Conservation (phyloP, 2,888 invertebrate species). For the Chymomyza fuscimana region DNA sequence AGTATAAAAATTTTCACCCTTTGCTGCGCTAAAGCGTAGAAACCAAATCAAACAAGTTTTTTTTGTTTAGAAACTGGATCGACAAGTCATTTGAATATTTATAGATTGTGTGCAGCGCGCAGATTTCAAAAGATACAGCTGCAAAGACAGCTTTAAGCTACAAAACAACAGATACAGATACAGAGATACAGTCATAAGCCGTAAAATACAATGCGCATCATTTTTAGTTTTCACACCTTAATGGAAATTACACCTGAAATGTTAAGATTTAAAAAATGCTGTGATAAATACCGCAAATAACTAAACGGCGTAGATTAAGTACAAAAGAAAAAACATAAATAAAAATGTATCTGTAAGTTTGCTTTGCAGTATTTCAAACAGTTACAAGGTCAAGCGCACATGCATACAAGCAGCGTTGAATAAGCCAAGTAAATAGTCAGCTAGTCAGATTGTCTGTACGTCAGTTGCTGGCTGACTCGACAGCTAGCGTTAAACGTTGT, state of each 20-base stretch:
- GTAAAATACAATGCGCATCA: constrained; percentile 24
- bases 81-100: constrained; percentile 52
- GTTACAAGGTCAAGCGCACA: constrained; percentile 69
- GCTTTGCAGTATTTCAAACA: constrained; percentile 56
- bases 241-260: constrained; percentile 26
- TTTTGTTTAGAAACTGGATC: constrained; percentile 52
- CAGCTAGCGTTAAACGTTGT: background rate
- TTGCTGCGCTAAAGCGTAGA: constrained; percentile 48
- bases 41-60: constrained; percentile 53
- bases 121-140: constrained; percentile 22
- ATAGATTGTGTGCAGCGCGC: constrained; percentile 21
- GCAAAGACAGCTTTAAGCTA: background rate
- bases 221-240: constrained; percentile 41
- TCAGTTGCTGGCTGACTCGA: background rate
- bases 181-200: background rate
- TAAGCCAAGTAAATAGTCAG: constrained; percentile 1
- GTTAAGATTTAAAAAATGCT: constrained; percentile 14
- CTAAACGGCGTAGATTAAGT: constrained; percentile 18
- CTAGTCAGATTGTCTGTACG: constrained; percentile 7
- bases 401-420: constrained; percentile 10
- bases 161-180: background rate
- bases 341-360: constrained; percentile 14
- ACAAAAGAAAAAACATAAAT: background rate
- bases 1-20: constrained; percentile 53
- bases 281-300: constrained; percentile 35